phyloP scores from a whole-genome alignment of 2,888 invertebrate genomes.

The Ophion costatus region DNA sequence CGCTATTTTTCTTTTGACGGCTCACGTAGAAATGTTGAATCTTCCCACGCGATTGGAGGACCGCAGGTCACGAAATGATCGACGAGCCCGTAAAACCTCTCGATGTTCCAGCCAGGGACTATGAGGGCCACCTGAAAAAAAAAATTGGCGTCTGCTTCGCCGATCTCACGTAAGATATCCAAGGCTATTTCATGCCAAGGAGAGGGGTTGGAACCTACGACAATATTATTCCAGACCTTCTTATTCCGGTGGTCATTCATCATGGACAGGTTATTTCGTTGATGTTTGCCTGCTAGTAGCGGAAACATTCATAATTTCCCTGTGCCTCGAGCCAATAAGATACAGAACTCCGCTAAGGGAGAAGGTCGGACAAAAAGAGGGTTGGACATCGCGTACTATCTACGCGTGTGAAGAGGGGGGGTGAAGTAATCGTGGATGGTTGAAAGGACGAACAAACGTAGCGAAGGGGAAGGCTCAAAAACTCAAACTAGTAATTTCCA shows the following conservation, averaged over 20 bases:
- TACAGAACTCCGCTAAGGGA: background rate
- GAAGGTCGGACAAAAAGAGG: background rate
- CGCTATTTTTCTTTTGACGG: too few relatives aligned
- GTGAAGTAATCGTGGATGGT: background rate
- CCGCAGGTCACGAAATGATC: background rate
- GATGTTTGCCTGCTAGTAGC: background rate
- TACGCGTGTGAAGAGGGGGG: background rate
- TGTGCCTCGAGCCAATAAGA: background rate
- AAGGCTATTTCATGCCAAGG: background rate
- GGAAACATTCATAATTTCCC: background rate
- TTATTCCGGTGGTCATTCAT: conserved; percentile 15
- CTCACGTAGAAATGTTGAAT: too few relatives aligned
- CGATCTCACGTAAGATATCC: conserved; percentile 5
- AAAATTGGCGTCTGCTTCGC: conserved; percentile 6
- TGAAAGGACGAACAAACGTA: background rate
- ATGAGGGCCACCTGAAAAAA: background rate
- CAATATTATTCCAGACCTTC: conserved; percentile 16
- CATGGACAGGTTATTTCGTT: conserved; percentile 7
- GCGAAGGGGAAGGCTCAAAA: background rate
- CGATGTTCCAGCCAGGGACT: background rate
- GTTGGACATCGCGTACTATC: background rate
- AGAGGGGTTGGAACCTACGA: conserved; percentile 2
- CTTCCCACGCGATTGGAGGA: too few relatives aligned
- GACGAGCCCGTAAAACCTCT: background rate
- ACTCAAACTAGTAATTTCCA: too few relatives aligned